Percentiles rank a stretch among this genome's conserved stretches.
Conservation (phyloP, 2,888 invertebrate genomes). For the Cephus pygmeus region DNA sequence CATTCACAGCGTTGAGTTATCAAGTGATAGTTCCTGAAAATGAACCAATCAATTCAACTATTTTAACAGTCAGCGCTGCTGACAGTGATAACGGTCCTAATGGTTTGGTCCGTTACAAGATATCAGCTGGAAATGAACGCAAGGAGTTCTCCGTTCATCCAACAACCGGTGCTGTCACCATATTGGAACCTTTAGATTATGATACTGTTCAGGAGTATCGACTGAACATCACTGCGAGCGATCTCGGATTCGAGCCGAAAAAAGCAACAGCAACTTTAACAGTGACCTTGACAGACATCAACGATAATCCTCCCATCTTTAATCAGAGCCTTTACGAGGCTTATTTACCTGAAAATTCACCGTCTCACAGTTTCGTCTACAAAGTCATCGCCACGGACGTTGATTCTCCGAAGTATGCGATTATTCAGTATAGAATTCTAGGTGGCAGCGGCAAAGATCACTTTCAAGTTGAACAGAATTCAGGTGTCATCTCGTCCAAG, state of each 20-base stretch:
- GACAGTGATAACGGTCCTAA: conserved; percentile 91
- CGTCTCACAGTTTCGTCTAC: conserved; percentile 79
- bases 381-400: conserved; percentile 82
- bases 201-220: conserved; percentile 87
- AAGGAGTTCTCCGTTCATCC: conserved; percentile 84
- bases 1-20: conserved; percentile 85
- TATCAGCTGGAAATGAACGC: conserved; percentile 85
- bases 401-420: conserved; percentile 89
- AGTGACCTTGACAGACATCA: conserved; percentile 90
- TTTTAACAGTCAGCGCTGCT: conserved; percentile 84
- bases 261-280: conserved; percentile 84
- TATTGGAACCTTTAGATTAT: conserved; percentile 85
- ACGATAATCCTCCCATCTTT: conserved; percentile 92
- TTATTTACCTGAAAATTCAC: conserved; percentile 85
- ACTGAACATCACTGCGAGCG: conserved; percentile 87
- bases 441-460: conserved; percentile 80
- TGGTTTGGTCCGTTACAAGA: conserved; percentile 86
- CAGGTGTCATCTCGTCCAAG: conserved; percentile 81
- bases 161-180: conserved; percentile 82
- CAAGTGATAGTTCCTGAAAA: conserved; percentile 94
- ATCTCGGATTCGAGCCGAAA: conserved; percentile 84
- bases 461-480: conserved; percentile 81
- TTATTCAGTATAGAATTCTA: conserved; percentile 84
- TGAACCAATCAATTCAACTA: conserved; percentile 86
- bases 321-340: conserved; percentile 82